Conservation (phyloP, 2,797 vertebrate species). For the Nyctalus aviator region DNA sequence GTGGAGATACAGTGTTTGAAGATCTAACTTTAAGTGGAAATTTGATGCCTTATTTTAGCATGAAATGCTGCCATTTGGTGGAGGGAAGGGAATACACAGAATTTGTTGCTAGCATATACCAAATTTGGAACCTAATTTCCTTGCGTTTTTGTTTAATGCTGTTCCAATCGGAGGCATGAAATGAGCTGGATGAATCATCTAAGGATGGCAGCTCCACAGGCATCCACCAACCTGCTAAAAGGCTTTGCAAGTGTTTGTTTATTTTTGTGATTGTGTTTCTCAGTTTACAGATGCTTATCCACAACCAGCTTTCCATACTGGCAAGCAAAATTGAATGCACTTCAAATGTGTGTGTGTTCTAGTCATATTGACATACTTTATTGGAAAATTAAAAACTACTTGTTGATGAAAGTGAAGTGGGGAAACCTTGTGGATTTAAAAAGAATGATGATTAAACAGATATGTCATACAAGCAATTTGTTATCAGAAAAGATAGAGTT, state of each 20-base stretch:
- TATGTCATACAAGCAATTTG: background rate
- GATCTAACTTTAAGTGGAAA: constrained; percentile 12
- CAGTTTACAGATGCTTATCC: constrained; percentile 26
- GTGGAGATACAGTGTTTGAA: background rate
- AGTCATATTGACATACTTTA: constrained; percentile 71
- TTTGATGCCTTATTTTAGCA: constrained; percentile 19
- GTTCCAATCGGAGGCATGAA: constrained; percentile 70
- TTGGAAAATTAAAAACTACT: constrained; percentile 65
- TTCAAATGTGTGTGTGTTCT: background rate
- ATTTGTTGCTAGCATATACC: constrained; percentile 39
- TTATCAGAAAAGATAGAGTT: background rate
- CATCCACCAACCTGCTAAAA: constrained; percentile 55
- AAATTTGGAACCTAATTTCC: constrained; percentile 53
- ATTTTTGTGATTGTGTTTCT: constrained; percentile 73
- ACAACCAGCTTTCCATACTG: constrained; percentile 39
- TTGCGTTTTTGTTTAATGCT: constrained; percentile 72
- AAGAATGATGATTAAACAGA: background rate
- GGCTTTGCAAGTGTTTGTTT: constrained; percentile 67
- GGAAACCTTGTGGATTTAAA: constrained; percentile 29
- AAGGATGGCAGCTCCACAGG: constrained; percentile 46
- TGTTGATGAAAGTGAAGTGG: constrained; percentile 15
- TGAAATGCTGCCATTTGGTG: constrained; percentile 41
- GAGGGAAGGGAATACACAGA: constrained; percentile 6
- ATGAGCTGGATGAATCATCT: constrained; percentile 37
- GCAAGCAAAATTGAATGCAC: constrained; percentile 18